phyloP scores from a whole-genome alignment of 1,140 invertebrate genomes.

The Pararge aegeria region DNA sequence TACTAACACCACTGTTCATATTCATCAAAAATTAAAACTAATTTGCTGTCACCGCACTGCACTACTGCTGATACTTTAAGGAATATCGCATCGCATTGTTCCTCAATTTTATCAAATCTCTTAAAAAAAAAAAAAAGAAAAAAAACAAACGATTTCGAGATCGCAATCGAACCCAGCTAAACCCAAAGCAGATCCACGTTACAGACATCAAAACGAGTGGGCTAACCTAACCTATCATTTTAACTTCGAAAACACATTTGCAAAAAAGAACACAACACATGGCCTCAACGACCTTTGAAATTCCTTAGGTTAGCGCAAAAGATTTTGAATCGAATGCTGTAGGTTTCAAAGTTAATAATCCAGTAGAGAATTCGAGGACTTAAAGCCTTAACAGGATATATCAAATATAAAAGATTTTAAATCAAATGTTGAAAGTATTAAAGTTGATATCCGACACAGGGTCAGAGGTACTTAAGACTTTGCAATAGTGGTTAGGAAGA shows the following conservation, averaged over 20 bases:
- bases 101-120: background rate
- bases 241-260: conserved; percentile 53
- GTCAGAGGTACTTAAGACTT: conserved; percentile 31
- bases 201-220: conserved; percentile 25
- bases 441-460: conserved; percentile 23
- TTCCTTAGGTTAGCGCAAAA: conserved; percentile 38
- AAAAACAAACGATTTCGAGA: conserved; percentile 23
- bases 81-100: no score
- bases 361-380: background rate
- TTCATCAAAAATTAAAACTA: no score
- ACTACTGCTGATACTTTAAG: no score
- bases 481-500: conserved; percentile 44
- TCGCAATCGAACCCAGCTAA: conserved; percentile 26
- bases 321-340: background rate
- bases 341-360: background rate
- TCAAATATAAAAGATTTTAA: background rate
- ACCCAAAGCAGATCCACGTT: conserved; percentile 26
- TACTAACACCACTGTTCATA: no score
- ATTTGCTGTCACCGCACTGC: no score
- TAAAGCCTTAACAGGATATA: background rate
- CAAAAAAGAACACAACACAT: conserved; percentile 67
- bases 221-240: conserved; percentile 52
- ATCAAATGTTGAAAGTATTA: conserved; percentile 1
- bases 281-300: conserved; percentile 64
- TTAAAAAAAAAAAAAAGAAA: conserved; percentile 1